Evolutionary conservation across 2,797 vertebrate species (phyloP).

Genomic region (Macroramphosus scolopax): DNA sequence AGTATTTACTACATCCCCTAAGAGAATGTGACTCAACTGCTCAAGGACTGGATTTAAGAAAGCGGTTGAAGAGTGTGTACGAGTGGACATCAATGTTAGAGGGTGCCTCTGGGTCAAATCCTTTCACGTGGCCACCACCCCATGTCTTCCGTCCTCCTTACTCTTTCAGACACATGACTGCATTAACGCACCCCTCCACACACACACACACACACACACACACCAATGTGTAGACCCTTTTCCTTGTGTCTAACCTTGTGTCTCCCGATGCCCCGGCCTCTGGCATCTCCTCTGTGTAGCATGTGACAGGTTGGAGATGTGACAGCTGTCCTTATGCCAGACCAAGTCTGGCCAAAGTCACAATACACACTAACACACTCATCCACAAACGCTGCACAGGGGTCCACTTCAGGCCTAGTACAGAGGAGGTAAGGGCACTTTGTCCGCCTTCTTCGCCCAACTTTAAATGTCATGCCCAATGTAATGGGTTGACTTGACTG

Average conservation of each 20-base stretch:
- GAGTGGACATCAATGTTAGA: slow-evolving; percentile 58
- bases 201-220: slow-evolving; percentile 18
- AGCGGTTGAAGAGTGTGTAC: slow-evolving; percentile 32
- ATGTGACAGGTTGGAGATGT: slow-evolving; percentile 78
- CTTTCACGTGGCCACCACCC: slow-evolving; percentile 63
- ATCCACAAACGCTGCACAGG: slow-evolving; percentile 43
- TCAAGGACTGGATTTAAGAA: slow-evolving; percentile 57
- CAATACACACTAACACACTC: slow-evolving; percentile 64
- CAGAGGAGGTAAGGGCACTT: slow-evolving; percentile 70
- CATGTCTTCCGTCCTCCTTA: slow-evolving; percentile 36
- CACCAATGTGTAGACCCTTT: slow-evolving; percentile 15
- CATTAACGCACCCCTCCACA: slow-evolving; percentile 19
- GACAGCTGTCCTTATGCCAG: slow-evolving; percentile 80
- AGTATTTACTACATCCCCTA: slow-evolving; percentile 58
- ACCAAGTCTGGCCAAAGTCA: slow-evolving; percentile 76
- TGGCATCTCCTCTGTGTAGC: slow-evolving; percentile 67
- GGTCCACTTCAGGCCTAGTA: slow-evolving; percentile 67
- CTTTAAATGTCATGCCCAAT: slow-evolving; percentile 77
- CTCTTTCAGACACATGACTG: slow-evolving; percentile 46
- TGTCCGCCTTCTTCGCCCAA: slow-evolving; percentile 70
- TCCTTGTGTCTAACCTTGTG: slow-evolving; percentile 66
- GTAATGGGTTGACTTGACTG: slow-evolving; percentile 68
- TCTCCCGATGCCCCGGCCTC: slow-evolving; percentile 64
- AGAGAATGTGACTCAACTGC: slow-evolving; percentile 69
- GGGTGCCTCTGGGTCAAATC: slow-evolving; percentile 64